Percentiles rank a stretch among this genome's conserved stretches.
phyloP scores from a whole-genome alignment of 1,140 invertebrate species.

The Daktulosphaira vitifoliae region DNA sequence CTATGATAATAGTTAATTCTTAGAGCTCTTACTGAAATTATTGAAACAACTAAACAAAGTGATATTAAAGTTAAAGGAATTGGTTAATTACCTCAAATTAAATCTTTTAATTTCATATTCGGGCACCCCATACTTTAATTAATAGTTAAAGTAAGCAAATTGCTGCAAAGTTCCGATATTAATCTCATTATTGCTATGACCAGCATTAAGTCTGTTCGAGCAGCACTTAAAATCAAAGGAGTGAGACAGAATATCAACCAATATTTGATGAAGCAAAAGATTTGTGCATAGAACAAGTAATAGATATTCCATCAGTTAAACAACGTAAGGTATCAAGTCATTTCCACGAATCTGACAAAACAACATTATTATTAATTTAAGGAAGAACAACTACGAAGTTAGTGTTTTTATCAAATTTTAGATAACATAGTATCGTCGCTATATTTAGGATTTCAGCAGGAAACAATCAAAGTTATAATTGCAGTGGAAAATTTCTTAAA shows the following conservation, averaged over 20 bases:
- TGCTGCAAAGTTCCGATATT: slow-evolving; percentile 29
- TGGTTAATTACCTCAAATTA: slow-evolving; percentile 34
- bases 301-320: slow-evolving; percentile 34
- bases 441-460: slow-evolving; percentile 11
- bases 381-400: slow-evolving; percentile 25
- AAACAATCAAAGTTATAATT: too few relatives aligned
- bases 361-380: slow-evolving; percentile 7
- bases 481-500: slow-evolving; percentile 3
- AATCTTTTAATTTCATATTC: slow-evolving; percentile 35
- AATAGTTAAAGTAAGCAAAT: slow-evolving; percentile 35
- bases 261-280: slow-evolving; percentile 27
- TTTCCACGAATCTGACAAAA: neutral
- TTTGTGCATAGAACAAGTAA: neutral
- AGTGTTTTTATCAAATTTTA: slow-evolving; percentile 31
- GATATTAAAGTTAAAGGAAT: slow-evolving; percentile 31
- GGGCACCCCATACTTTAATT: slow-evolving; percentile 33
- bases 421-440: slow-evolving; percentile 14
- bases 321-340: slow-evolving; percentile 28
- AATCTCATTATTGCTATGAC: slow-evolving; percentile 33
- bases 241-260: slow-evolving; percentile 16
- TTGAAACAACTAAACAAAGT: slow-evolving; percentile 11
- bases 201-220: slow-evolving; percentile 26
- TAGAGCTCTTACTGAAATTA: slow-evolving; percentile 11
- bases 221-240: slow-evolving; percentile 30
- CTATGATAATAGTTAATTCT: slow-evolving; percentile 18